Conservation (phyloP, 2,797 vertebrate genomes). For the Eurystomus glaucurus region DNA sequence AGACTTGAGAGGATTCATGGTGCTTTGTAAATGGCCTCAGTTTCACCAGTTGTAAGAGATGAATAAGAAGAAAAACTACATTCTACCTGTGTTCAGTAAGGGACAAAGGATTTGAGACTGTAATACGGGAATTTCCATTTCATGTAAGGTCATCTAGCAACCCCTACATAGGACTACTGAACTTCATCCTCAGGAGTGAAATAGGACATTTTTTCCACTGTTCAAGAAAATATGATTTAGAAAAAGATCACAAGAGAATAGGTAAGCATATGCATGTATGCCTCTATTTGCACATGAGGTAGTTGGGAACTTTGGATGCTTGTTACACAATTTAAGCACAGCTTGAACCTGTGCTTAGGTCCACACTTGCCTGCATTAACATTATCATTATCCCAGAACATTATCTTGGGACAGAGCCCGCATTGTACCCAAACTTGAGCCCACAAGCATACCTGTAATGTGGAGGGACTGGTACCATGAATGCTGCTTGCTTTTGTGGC, state of each 20-base stretch:
- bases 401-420: background rate
- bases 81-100: background rate
- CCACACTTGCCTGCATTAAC: background rate
- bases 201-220: background rate
- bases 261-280: accelerated
- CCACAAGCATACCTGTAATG: background rate
- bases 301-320: background rate
- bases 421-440: accelerated
- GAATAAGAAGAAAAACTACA: background rate
- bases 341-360: background rate
- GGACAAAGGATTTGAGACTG: background rate
- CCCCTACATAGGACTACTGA: accelerated
- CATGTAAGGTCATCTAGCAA: background rate
- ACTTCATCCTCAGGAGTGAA: background rate
- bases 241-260: background rate
- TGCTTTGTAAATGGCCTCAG: background rate
- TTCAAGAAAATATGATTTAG: background rate
- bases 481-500: background rate
- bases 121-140: background rate
- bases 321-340: background rate
- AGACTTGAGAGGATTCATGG: background rate
- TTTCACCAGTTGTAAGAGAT: background rate
- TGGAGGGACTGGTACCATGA: background rate
- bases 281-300: background rate
- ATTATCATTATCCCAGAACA: background rate